Base-by-base conservation (phyloP, 2,113 vertebrate species). In the Anarrhichthys ocellatus region DNA sequence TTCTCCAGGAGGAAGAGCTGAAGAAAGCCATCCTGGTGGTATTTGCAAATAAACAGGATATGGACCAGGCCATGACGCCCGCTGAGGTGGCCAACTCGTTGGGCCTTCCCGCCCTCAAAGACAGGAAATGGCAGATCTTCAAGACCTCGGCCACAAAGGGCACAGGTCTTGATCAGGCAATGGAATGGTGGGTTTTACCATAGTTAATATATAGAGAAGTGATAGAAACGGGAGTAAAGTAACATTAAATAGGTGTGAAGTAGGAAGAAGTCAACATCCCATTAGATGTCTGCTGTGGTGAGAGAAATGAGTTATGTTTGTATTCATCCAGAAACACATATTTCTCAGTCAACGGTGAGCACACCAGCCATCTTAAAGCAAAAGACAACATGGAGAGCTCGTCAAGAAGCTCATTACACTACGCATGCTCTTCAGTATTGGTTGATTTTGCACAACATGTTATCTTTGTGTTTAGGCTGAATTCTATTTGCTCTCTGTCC, bases 121-220 rank as follows among this genome's bases (percentile, higher is more conserved):
- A 99, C 93, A 95, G 97, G 34, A 99, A 99, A 83, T 99, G 98
- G 98, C 98, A 99, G 91, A 99, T 99, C 87, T 99, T 99, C 93
- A 99, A 98, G 93, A 99, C 98, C 2, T 99, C 98, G 2, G 98
- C 98, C 74, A 97, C 96, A 67, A 99, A 99, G 92, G 98, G 97
- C 93, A 96, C 96, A 0, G 98, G 98, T 64, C 96, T 99, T 65
- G 97, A 99, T 17, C 98, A 99, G 66, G 98, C 96, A 24, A 99
- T 99, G 98, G 98, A 99, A 80, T 99, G 98, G 98, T 97, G 92
- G 20, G 87, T 4, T 76, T 42, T n/a, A 52, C n/a, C 6, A 5
- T 20, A 42, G 15, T 22, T 58, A 17, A 2, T 27, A 15, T 42
- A 22, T 0, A 38, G 2, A 46, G 27, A 58, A 22, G 20, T 15